A percentile compares a stretch with the other conserved stretches of the same genome.
These are phyloP conservation scores for Avahi laniger DNA, from an alignment of 2,797 vertebrate genomes.

Conservation along the genomic window DNA sequence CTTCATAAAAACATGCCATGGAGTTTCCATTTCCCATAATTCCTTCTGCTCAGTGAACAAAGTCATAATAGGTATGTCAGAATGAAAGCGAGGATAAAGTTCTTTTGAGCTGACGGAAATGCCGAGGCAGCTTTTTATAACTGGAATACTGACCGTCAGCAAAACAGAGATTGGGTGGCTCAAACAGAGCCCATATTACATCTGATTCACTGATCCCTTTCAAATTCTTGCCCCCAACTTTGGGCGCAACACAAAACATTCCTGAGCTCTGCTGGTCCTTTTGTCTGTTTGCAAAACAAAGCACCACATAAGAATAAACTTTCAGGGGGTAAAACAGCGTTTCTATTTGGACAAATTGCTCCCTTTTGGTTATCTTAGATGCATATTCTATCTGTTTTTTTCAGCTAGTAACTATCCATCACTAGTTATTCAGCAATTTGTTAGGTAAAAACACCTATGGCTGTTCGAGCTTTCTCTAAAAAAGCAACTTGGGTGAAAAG, in stretches of 20 bases:
- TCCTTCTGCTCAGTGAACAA: constrained; percentile 85
- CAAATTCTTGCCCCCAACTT: constrained; percentile 85
- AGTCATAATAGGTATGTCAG: constrained; percentile 89
- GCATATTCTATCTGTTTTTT: constrained; percentile 40
- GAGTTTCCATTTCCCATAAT: constrained; percentile 82
- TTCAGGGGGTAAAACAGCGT: constrained; percentile 61
- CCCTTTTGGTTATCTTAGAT: constrained; percentile 66
- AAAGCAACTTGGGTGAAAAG: constrained; percentile 72
- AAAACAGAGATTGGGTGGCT: constrained; percentile 92
- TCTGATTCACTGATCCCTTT: constrained; percentile 95
- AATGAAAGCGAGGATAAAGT: constrained; percentile 90
- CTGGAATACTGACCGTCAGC: constrained; percentile 89
- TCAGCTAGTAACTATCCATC: not conserved
- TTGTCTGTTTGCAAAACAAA: constrained; percentile 86
- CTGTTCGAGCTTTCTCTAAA: constrained; percentile 52
- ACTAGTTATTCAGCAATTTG: constrained; percentile 54
- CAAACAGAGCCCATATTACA: constrained; percentile 93
- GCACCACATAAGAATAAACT: constrained; percentile 74
- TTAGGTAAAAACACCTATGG: constrained; percentile 46
- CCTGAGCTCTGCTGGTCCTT: constrained; percentile 86
- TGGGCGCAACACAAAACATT: constrained; percentile 88
- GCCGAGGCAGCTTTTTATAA: constrained; percentile 88
- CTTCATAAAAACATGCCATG: constrained; percentile 80
- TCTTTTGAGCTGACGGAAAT: constrained; percentile 90
- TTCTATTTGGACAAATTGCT: constrained; percentile 66